These are phyloP conservation scores for Oryzias curvinotus DNA, from an alignment of 2,113 vertebrate species.

Conservation along the genomic window DNA sequence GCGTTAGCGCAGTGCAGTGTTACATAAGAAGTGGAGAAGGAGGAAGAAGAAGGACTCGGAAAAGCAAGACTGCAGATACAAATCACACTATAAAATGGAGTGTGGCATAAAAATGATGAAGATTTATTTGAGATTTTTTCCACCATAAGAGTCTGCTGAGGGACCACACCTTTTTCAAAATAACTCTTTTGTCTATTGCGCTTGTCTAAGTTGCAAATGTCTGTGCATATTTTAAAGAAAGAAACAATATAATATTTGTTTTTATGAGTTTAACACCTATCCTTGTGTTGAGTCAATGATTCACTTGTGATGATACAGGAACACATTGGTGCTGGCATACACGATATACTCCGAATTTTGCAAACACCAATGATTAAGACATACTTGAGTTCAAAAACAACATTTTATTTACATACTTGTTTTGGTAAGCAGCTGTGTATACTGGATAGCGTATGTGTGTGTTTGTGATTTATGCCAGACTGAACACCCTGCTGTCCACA, in stretches of 20 bases:
- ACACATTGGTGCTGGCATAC: slow-evolving; percentile 30
- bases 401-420: slow-evolving; percentile 1
- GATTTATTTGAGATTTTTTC: background rate
- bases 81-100: slow-evolving; percentile 44
- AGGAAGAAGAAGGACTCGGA: slow-evolving; percentile 43
- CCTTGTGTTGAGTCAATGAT: slow-evolving; percentile 18
- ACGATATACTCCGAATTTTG: slow-evolving; percentile 25
- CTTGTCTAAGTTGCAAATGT: background rate
- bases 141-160: slow-evolving; percentile 26
- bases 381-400: background rate
- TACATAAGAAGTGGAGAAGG: slow-evolving; percentile 64
- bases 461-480: slow-evolving; percentile 30
- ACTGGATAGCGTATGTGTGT: slow-evolving; percentile 2
- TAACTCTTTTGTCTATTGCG: background rate
- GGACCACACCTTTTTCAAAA: slow-evolving; percentile 43
- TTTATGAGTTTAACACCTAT: slow-evolving; percentile 34
- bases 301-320: slow-evolving; percentile 15
- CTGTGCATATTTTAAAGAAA: slow-evolving; percentile 12
- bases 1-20: slow-evolving; percentile 54
- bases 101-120: background rate
- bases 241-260: slow-evolving; percentile 11
- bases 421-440: background rate
- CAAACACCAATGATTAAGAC: slow-evolving; percentile 1
- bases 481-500: slow-evolving; percentile 33
- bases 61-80: slow-evolving; percentile 51